Evolutionary conservation across 2,888 invertebrate species (phyloP).

Genomic region (Aleiodes alternator): DNA sequence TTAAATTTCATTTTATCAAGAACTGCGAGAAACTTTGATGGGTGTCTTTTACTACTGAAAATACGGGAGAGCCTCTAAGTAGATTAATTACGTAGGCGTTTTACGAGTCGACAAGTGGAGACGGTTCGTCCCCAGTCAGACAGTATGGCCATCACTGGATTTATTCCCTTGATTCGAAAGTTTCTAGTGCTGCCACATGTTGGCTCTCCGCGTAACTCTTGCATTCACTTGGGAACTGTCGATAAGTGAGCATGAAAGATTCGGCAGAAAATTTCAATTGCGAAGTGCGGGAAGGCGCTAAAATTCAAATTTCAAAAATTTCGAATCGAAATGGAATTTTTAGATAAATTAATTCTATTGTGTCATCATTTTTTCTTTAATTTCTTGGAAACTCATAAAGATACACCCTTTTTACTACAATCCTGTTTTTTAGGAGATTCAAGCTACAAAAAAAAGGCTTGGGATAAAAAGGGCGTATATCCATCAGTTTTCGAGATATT

Average conservation of each 20-base stretch:
- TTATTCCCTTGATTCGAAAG: conserved; percentile 4
- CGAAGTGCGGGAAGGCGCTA: no score
- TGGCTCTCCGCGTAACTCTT: neutral
- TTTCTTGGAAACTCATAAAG: no score
- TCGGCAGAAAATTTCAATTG: neutral
- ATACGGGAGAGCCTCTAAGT: neutral
- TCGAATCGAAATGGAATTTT: no score
- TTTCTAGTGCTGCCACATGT: neutral
- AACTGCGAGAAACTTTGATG: neutral
- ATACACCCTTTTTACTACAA: no score
- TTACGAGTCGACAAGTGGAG: conserved; percentile 35
- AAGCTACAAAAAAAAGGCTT: no score
- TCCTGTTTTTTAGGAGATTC: no score
- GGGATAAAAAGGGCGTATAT: no score
- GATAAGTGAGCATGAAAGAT: neutral
- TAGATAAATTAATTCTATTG: no score
- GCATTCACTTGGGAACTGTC: neutral
- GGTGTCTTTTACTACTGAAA: conserved; percentile 8
- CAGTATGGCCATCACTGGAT: conserved; percentile 17
- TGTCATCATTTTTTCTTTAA: no score
- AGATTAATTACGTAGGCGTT: conserved; percentile 24
- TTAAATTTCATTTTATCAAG: no score
- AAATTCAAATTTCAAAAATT: no score
- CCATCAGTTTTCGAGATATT: no score
- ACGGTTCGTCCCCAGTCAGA: conserved; percentile 39